phyloP scores from a whole-genome alignment of 2,113 vertebrate species.

The Urocynchramus pylzowi region DNA sequence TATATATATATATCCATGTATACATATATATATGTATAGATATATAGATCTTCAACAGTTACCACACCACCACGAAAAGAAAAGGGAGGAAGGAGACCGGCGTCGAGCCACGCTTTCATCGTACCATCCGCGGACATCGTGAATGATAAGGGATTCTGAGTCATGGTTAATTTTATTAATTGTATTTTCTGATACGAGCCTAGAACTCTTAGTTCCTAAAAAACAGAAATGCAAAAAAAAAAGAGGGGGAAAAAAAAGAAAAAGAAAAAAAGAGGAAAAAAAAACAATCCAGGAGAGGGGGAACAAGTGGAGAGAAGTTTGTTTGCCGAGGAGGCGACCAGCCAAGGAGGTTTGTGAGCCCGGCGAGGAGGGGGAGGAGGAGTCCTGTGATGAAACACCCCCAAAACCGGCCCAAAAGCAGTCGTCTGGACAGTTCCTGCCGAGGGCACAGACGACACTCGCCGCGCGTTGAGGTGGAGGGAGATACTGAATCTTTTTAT shows the following conservation, averaged over 20 bases:
- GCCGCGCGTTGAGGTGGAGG: slow-evolving; percentile 45
- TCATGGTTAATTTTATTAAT: slow-evolving; percentile 77
- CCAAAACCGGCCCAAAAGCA: neutral
- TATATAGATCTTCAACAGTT: slow-evolving; percentile 43
- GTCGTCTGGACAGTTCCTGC: slow-evolving; percentile 37
- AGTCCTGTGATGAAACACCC: neutral
- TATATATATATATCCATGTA: neutral
- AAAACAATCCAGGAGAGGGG: neutral
- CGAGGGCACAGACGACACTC: neutral
- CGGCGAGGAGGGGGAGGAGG: neutral
- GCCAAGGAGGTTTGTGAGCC: neutral
- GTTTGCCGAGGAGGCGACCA: neutral
- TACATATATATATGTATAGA: slow-evolving; percentile 26
- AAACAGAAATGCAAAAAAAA: slow-evolving; percentile 53
- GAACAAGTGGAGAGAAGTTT: neutral
- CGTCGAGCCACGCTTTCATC: slow-evolving; percentile 19
- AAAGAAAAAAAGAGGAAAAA: neutral
- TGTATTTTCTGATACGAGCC: slow-evolving; percentile 76
- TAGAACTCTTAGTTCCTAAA: slow-evolving; percentile 74
- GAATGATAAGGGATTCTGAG: slow-evolving; percentile 73
- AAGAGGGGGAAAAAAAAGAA: neutral
- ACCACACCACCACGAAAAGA: neutral
- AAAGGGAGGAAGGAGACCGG: slow-evolving; percentile 43
- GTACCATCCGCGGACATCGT: slow-evolving; percentile 62
- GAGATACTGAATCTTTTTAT: slow-evolving; percentile 68